A percentile compares a stretch with the other conserved stretches of the same genome.
Conservation (phyloP, 2,113 vertebrate species). For the Engystomops pustulosus region DNA sequence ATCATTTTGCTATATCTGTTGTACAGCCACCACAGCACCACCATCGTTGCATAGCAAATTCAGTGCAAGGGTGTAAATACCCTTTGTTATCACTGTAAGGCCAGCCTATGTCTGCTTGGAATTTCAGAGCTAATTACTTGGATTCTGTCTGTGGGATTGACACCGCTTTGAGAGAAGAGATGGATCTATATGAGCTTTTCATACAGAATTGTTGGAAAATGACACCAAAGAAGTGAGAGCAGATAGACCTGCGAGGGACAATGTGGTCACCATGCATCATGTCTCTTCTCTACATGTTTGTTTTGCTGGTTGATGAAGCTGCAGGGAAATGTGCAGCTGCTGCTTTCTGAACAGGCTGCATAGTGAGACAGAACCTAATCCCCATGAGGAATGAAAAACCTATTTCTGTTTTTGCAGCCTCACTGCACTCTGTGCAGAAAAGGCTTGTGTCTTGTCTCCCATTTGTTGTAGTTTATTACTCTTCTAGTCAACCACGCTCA, state of each 20-base stretch:
- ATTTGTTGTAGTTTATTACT: slow-evolving; percentile 83
- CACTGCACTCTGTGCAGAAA: slow-evolving; percentile 78
- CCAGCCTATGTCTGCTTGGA: neutral
- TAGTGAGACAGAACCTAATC: slow-evolving; percentile 76
- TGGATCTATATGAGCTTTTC: neutral
- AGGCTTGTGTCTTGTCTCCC: slow-evolving; percentile 75
- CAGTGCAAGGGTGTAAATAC: too few relatives aligned
- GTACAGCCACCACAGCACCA: too few relatives aligned
- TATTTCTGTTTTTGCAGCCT: slow-evolving; percentile 79
- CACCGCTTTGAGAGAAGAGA: neutral
- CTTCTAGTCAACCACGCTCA: slow-evolving; percentile 75
- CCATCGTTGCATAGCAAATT: too few relatives aligned
- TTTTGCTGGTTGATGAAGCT: slow-evolving; percentile 83
- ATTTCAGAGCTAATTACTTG: neutral
- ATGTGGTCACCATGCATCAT: slow-evolving; percentile 60
- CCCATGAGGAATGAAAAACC: slow-evolving; percentile 81
- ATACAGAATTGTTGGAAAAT: neutral
- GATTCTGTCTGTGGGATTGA: neutral
- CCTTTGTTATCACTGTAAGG: too few relatives aligned
- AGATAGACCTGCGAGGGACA: slow-evolving; percentile 45
- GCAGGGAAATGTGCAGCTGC: slow-evolving; percentile 76
- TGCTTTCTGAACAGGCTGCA: slow-evolving; percentile 72
- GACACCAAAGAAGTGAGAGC: slow-evolving; percentile 3
- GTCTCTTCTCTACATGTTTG: slow-evolving; percentile 72
- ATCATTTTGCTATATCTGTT: too few relatives aligned